These are phyloP conservation scores for Speoplatyrhinus poulsoni DNA, from an alignment of 2,113 vertebrate genomes.

Conservation along the genomic window DNA sequence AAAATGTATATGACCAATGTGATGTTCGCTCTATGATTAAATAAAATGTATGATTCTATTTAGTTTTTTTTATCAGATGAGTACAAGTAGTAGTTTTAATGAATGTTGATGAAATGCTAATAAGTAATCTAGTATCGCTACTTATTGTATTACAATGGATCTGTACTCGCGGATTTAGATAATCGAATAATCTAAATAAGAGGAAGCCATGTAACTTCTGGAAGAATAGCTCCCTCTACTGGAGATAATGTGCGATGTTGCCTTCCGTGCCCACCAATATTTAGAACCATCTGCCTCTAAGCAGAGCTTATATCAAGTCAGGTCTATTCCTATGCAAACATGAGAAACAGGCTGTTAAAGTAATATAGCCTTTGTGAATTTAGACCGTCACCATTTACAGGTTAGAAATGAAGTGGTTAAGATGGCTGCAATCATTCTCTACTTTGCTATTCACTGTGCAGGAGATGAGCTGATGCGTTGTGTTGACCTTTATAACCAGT, in stretches of 20 bases:
- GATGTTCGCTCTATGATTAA: slow-evolving; percentile 40
- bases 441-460: slow-evolving; percentile 43
- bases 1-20: slow-evolving; percentile 9
- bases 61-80: slow-evolving; percentile 31
- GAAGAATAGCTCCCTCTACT: slow-evolving; percentile 28
- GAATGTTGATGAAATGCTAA: slow-evolving; percentile 5
- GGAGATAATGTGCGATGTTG: neutral
- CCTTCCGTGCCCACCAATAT: too few species aligned
- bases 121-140: slow-evolving; percentile 14
- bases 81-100: slow-evolving; percentile 14
- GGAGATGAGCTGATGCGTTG: slow-evolving; percentile 97
- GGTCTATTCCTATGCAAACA: too few species aligned
- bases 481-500: slow-evolving; percentile 97
- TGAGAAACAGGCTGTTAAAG: too few species aligned
- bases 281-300: neutral
- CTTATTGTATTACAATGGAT: slow-evolving; percentile 30
- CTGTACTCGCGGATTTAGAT: slow-evolving; percentile 1
- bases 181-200: neutral
- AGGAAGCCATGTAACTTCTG: neutral
- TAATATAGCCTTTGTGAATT: too few species aligned
- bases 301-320: neutral
- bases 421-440: accelerated
- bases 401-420: neutral
- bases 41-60: slow-evolving; percentile 35
- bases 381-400: too few species aligned